Evolutionary conservation across 2,888 invertebrate genomes (phyloP).

Genomic region (Cantharis rufa): DNA sequence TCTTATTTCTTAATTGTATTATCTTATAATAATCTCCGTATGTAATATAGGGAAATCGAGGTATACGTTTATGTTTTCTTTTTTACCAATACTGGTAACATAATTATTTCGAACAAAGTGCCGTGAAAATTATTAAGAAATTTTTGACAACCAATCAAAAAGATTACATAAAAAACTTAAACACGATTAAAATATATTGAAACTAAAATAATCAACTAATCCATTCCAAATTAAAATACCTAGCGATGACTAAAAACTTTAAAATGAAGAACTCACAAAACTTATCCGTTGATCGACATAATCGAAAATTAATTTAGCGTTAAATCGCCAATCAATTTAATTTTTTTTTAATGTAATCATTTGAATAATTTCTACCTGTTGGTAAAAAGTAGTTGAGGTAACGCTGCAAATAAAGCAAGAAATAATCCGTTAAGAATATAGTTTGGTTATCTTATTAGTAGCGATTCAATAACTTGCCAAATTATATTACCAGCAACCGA

Average conservation of each 20-base stretch:
- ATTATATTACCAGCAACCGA: neutral
- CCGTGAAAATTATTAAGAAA: neutral
- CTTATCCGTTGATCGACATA: neutral
- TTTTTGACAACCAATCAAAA: neutral
- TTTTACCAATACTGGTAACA: neutral
- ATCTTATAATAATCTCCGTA: neutral
- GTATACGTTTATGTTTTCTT: neutral
- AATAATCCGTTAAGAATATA: neutral
- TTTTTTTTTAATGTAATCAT: neutral
- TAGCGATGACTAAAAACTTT: neutral
- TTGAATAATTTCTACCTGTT: neutral
- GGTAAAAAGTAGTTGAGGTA: neutral
- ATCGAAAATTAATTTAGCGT: neutral
- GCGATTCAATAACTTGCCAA: neutral
- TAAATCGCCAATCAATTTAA: neutral
- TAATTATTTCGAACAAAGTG: neutral
- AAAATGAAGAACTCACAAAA: neutral
- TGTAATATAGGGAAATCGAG: neutral
- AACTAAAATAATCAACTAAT: neutral
- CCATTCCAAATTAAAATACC: neutral
- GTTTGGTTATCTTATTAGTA: neutral
- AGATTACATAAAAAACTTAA: neutral
- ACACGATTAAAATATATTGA: neutral
- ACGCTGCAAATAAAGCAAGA: neutral
- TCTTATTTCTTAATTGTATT: neutral